Base-by-base conservation (phyloP, 2,888 invertebrate genomes). In the Sericinus montela region DNA sequence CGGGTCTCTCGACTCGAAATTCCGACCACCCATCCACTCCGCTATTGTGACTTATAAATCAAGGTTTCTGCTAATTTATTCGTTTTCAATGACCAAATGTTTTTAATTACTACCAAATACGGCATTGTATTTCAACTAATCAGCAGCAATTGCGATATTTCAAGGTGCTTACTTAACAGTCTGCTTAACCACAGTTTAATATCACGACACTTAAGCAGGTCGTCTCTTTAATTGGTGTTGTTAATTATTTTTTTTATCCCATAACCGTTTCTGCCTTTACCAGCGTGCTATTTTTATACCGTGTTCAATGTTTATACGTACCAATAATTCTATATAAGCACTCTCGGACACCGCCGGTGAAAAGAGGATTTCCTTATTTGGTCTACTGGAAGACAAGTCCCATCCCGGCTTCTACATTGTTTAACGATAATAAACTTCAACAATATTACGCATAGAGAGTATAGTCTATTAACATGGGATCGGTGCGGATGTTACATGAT, bases 301-400 rank as follows among this genome's bases (percentile, higher is more conserved):
- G 34, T 11, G 32, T 34, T 14, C 36, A 37, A 29, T 40, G 25
- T 45, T 50, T 23, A 45, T 39, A 49, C 14, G 19, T 44, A 15
- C 16, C 16, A 44, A 39, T 45, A 39, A 41, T 40, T 39, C 34
- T 49, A 35, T 49, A 49, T 39, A 38, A 44, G 35, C 9, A 13
- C 6, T 30, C 9, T 30, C 15, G 13, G 32, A 10, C 16, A 10
- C 13, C 16, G 19, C 11, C 35, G 45, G 40, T 45, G 49, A 40
- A 39, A 50, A 50, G 39, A 35, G 34, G 19, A 23, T 35, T 28
- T 23, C 45, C 49, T 45, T 50, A 50, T 45, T 41, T 50, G 49
- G 49, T 34, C 14, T 15, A 30, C 45, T 50, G 45, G 40, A 45
- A 42, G 41, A 50, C 49, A 45, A 23, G 40, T 30, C 9, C 35